phyloP scores from a whole-genome alignment of 1,140 invertebrate genomes.

The Gryllus bimaculatus region DNA sequence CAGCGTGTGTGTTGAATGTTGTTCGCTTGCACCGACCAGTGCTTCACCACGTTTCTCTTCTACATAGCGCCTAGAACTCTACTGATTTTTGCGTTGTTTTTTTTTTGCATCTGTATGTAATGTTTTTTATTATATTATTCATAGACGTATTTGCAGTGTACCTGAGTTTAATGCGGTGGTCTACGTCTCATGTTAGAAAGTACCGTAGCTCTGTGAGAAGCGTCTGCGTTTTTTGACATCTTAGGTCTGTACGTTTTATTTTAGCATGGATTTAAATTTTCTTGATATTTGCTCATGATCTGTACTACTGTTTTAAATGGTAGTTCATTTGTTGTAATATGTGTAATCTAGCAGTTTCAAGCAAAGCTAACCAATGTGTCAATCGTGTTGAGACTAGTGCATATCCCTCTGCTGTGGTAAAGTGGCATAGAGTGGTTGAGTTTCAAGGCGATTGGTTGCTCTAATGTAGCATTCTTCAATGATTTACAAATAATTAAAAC shows the following conservation, averaged over 20 bases:
- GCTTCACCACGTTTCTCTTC: not conserved
- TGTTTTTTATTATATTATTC: slow-evolving; percentile 8
- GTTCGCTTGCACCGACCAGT: not conserved
- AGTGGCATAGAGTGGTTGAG: not conserved
- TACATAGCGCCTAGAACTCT: not conserved
- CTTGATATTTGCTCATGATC: not conserved
- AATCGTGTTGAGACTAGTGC: not conserved
- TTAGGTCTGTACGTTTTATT: slow-evolving; percentile 5
- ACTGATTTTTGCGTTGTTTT: not conserved
- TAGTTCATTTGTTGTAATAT: not conserved
- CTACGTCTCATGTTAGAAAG: not conserved
- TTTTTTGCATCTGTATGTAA: slow-evolving; percentile 14
- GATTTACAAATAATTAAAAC: not conserved
- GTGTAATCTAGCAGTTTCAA: not conserved
- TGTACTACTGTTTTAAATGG: not conserved
- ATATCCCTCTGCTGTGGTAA: not conserved
- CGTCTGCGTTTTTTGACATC: not conserved
- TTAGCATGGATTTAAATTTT: not conserved
- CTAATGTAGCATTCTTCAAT: not conserved
- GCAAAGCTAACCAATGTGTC: not conserved
- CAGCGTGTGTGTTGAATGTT: not conserved
- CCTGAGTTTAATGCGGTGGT: not conserved
- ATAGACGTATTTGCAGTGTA: not conserved
- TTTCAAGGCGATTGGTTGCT: not conserved
- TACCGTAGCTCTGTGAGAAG: not conserved